phyloP scores from a whole-genome alignment of 2,888 invertebrate genomes.

The Drosophila nr. fundita region DNA sequence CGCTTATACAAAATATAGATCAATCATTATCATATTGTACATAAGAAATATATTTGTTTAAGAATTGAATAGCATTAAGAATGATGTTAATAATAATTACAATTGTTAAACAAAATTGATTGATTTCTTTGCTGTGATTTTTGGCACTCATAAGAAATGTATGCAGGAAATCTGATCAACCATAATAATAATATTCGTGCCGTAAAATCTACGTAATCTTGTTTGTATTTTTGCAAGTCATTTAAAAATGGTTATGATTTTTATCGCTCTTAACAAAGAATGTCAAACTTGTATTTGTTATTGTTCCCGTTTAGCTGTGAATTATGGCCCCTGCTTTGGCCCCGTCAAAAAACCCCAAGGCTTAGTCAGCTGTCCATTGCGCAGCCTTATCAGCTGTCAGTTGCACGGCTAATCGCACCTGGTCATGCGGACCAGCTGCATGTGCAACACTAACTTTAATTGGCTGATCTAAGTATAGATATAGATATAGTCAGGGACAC shows the following conservation, averaged over 20 bases:
- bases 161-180: background rate
- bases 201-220: background rate
- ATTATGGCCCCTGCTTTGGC: constrained; percentile 12
- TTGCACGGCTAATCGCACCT: constrained; percentile 29
- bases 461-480: background rate
- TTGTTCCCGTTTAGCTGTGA: constrained; percentile 26
- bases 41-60: background rate
- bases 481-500: constrained; percentile 16
- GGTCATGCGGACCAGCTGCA: background rate
- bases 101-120: background rate
- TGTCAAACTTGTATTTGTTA: constrained; percentile 18
- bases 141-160: background rate
- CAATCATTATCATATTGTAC: background rate
- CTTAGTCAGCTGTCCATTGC: constrained; percentile 21
- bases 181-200: background rate
- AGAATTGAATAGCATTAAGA: background rate
- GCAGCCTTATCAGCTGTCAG: constrained; percentile 25
- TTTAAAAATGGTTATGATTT: background rate
- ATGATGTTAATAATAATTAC: background rate
- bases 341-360: constrained; percentile 1
- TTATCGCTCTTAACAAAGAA: constrained; percentile 15
- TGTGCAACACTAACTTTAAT: background rate
- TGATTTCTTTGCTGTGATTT: background rate
- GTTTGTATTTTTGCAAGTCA: background rate
- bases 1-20: background rate